Percentiles rank a stretch among this genome's conserved stretches.
These are phyloP conservation scores for Trichogramma evanescens DNA, from an alignment of 2,888 invertebrate species.

Conservation along the genomic window DNA sequence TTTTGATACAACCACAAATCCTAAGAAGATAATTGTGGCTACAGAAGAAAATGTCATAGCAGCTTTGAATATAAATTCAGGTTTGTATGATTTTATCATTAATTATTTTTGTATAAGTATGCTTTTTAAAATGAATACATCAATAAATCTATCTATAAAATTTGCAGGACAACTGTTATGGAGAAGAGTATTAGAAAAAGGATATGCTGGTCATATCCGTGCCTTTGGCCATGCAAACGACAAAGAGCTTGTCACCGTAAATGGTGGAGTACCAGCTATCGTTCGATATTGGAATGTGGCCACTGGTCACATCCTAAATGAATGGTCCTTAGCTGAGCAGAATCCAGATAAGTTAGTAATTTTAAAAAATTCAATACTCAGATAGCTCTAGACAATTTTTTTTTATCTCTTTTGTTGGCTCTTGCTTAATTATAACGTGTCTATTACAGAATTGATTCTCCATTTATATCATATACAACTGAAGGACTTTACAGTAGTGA, in stretches of 20 bases:
- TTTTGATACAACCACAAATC: slow-evolving; percentile 66
- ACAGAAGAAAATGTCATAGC: slow-evolving; percentile 85
- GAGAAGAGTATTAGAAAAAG: slow-evolving; percentile 73
- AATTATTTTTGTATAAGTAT: neutral
- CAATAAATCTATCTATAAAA: slow-evolving; percentile 23
- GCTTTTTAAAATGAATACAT: slow-evolving; percentile 9
- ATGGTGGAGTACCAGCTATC: slow-evolving; percentile 65
- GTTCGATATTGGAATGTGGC: slow-evolving; percentile 74
- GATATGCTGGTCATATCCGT: slow-evolving; percentile 59
- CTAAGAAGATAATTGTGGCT: slow-evolving; percentile 69
- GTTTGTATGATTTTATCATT: slow-evolving; percentile 41
- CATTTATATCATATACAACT: slow-evolving; percentile 43
- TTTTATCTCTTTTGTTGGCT: neutral
- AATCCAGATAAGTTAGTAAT: slow-evolving; percentile 40
- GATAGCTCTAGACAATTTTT: neutral
- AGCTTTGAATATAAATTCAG: slow-evolving; percentile 71
- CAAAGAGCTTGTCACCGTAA: slow-evolving; percentile 66
- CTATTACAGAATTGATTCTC: slow-evolving; percentile 39
- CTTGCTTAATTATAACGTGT: slow-evolving; percentile 12
- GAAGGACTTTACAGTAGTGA: slow-evolving; percentile 41
- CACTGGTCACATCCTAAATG: slow-evolving; percentile 66
- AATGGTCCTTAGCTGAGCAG: slow-evolving; percentile 57
- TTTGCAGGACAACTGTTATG: slow-evolving; percentile 66
- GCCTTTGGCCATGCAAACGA: slow-evolving; percentile 58
- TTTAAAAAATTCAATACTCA: neutral